phyloP scores from a whole-genome alignment of 2,888 invertebrate genomes.

The Agrotis puta region DNA sequence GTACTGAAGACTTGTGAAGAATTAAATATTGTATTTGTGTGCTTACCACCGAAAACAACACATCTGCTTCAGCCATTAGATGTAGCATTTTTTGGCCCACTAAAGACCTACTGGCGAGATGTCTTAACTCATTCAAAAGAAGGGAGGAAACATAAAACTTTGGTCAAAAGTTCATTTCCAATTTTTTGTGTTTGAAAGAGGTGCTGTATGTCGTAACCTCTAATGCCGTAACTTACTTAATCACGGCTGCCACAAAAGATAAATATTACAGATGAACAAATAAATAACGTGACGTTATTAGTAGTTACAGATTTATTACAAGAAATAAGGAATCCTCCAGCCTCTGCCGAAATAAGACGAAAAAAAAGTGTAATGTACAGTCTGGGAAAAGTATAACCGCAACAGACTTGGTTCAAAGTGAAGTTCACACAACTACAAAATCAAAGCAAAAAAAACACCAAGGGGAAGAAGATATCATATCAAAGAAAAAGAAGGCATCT shows the following conservation, averaged over 20 bases:
- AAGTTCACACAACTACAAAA: neutral
- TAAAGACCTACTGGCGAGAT: constrained; percentile 6
- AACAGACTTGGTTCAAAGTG: neutral
- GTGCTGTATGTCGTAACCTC: neutral
- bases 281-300: neutral
- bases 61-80: constrained; percentile 6
- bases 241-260: neutral
- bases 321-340: neutral
- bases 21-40: constrained; percentile 13
- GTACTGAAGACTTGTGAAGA: constrained; percentile 13
- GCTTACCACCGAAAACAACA: constrained; percentile 3
- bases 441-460: neutral
- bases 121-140: neutral
- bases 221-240: neutral
- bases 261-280: neutral
- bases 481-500: too few species aligned
- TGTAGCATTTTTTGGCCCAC: neutral
- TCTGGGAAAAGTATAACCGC: neutral
- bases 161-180: neutral
- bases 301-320: neutral
- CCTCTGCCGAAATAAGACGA: neutral
- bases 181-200: neutral
- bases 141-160: neutral
- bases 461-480: neutral
- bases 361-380: neutral